Percentiles rank a stretch among this genome's conserved stretches.
Evolutionary conservation across 2,888 invertebrate species (phyloP).

Genomic region (Ariolimax columbianus): DNA sequence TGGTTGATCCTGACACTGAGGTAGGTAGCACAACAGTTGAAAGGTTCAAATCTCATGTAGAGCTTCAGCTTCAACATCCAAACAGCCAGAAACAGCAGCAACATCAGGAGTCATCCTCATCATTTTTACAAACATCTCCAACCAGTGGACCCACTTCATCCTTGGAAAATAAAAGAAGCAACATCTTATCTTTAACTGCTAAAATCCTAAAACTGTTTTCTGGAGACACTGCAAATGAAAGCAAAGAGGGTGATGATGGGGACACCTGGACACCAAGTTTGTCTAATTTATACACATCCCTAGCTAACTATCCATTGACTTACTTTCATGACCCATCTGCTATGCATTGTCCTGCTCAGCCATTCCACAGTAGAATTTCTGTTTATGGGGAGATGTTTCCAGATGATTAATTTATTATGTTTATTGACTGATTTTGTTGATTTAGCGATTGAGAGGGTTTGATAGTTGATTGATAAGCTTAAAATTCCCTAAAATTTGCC

Average conservation of each 20-base stretch:
- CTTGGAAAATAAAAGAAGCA: slow-evolving; percentile 42
- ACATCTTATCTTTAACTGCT: slow-evolving; percentile 38
- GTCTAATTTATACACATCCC: slow-evolving; percentile 55
- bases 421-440: neutral
- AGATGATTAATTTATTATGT: slow-evolving; percentile 25
- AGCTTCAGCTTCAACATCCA: slow-evolving; percentile 26
- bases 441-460: neutral
- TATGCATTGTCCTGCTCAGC: slow-evolving; percentile 88
- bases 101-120: neutral
- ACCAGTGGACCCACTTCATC: neutral
- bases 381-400: slow-evolving; percentile 87
- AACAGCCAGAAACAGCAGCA: slow-evolving; percentile 15
- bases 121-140: neutral
- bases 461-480: neutral
- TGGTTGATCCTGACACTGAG: neutral
- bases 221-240: neutral
- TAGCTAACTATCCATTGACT: slow-evolving; percentile 63
- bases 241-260: neutral
- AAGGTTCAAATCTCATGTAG: slow-evolving; percentile 39
- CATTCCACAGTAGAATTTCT: slow-evolving; percentile 88
- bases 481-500: too few relatives aligned
- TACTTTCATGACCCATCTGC: slow-evolving; percentile 78
- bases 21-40: slow-evolving; percentile 1
- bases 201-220: slow-evolving; percentile 53
- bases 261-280: slow-evolving; percentile 52